Base-by-base conservation (phyloP, 2,888 invertebrate species). In the Pristionchus mayeri region DNA sequence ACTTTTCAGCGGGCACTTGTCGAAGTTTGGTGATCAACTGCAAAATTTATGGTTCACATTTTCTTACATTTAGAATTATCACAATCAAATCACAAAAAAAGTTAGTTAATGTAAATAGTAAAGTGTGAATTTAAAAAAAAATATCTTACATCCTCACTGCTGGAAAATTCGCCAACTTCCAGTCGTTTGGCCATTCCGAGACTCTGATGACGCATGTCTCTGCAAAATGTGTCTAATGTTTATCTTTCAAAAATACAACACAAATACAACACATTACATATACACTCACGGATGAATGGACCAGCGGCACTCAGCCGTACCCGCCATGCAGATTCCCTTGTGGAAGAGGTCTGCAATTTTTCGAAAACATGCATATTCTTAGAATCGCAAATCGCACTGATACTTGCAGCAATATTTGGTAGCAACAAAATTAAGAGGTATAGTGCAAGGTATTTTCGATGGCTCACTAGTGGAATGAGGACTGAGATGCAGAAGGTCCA, bases 281-380 rank as follows among this genome's bases (percentile, higher is more conserved):
- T 54, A 13, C 4, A 40, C 71, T 3, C 2, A 71, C 71, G 60
- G 44, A 13, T 37, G 30, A 0, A 75, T 11, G 2, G 54, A 37
- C 84, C 84, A 84, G 24, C 52, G 30, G 27, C 85, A 87, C 82
- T 81, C 83, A 1, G 87, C 88, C 34, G 88, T 88, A 24, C 89
- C 88, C 21, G 86, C 88, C 88, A 88, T 88, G 24, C 87, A 86
- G 54, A 88, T 87, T 13, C 88, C 88, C 60, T 87, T 87, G 82
- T 89, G 89, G 84, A 88, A 89, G 21, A 88, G 78, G 76, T 87
- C 89, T 88, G 67, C 57, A 37, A 18, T 30, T 13, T 71, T 13
- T 44, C 48, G 34, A 79, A 48, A 40, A 18, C 50, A 11, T 50
- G 30, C 21, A 37, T 54, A 37, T 34, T 40, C 85, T 44, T 9